Evolutionary conservation across 2,113 vertebrate genomes (phyloP).

Genomic region (Hoplias malabaricus): DNA sequence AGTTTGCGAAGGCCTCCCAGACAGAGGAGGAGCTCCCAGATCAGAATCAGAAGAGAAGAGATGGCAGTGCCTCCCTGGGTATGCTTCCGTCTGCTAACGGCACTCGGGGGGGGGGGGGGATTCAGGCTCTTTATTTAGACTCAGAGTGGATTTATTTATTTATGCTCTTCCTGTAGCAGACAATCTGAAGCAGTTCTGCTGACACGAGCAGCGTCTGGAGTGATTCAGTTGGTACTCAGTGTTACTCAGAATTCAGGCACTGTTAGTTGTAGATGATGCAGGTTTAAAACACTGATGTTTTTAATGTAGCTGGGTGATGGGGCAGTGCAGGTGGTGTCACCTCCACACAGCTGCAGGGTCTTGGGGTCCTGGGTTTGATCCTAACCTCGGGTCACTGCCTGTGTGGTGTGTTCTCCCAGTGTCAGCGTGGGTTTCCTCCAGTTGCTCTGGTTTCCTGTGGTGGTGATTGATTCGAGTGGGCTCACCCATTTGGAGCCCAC

Average conservation of each 20-base stretch:
- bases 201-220: background rate
- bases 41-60: slow-evolving; percentile 80
- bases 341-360: no score
- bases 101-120: background rate
- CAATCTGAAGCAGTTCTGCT: background rate
- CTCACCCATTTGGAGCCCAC: no score
- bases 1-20: slow-evolving; percentile 83
- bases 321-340: no score
- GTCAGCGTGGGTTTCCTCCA: no score
- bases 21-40: slow-evolving; percentile 78
- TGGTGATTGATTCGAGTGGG: no score
- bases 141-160: background rate
- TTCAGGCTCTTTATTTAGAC: background rate
- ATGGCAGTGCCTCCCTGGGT: slow-evolving; percentile 59
- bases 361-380: no score
- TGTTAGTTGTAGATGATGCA: no score
- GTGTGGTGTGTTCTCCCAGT: no score
- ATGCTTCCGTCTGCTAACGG: background rate
- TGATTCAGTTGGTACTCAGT: background rate
- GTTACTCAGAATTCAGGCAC: background rate
- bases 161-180: background rate
- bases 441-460: no score
- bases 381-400: no score
- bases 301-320: no score
- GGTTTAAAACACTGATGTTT: no score